phyloP scores from a whole-genome alignment of 2,888 invertebrate species.

The Napeogenes inachia region DNA sequence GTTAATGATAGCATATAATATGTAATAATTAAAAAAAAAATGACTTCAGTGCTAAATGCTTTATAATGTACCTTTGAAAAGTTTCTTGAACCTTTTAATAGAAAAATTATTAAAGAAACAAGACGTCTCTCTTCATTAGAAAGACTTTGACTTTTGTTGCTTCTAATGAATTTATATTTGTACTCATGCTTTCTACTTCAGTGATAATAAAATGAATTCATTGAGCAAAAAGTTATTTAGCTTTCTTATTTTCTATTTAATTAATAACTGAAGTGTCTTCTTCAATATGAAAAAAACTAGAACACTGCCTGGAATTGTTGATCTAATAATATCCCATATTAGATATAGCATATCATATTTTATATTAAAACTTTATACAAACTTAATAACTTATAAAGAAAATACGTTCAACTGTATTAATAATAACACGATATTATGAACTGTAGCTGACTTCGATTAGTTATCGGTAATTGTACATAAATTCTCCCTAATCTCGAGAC shows the following conservation, averaged over 20 bases:
- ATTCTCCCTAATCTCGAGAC: neutral
- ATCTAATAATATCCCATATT: no score
- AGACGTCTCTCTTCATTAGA: slow-evolving; percentile 72
- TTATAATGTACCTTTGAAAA: slow-evolving; percentile 51
- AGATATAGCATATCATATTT: no score
- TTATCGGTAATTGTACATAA: neutral
- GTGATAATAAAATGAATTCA: slow-evolving; percentile 13
- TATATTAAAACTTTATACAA: no score
- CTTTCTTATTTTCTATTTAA: neutral
- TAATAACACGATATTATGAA: neutral
- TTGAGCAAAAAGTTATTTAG: neutral
- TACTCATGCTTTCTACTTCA: slow-evolving; percentile 34
- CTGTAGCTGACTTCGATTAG: neutral
- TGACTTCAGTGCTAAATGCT: slow-evolving; percentile 44
- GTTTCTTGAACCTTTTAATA: slow-evolving; percentile 63
- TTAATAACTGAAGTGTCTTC: neutral
- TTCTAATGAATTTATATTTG: slow-evolving; percentile 62
- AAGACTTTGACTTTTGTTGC: slow-evolving; percentile 55
- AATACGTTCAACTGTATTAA: no score
- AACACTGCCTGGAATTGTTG: neutral
- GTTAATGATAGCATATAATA: neutral
- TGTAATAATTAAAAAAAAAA: no score
- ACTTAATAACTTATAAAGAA: no score
- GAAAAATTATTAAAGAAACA: slow-evolving; percentile 73
- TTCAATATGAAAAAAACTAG: neutral